A percentile compares a stretch with the other conserved stretches of the same genome.
These are phyloP conservation scores for Aulostomus chinensis DNA, from an alignment of 2,797 vertebrate species.

Conservation along the genomic window DNA sequence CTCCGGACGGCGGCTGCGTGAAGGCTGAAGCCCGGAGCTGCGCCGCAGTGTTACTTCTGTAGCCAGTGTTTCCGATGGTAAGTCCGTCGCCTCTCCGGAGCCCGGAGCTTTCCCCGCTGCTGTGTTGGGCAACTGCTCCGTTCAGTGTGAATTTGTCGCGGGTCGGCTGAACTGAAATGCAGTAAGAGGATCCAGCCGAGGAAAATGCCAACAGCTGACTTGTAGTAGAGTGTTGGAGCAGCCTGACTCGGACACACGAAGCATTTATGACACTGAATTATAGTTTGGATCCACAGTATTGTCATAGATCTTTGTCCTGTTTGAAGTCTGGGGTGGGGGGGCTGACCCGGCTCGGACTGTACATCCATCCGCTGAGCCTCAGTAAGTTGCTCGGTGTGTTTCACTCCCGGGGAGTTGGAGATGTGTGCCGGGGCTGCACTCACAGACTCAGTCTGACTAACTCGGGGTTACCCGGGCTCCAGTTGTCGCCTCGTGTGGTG, in stretches of 20 bases:
- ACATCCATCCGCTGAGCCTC: not conserved
- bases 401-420: constrained; percentile 25
- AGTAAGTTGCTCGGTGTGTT: constrained; percentile 41
- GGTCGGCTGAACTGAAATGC: constrained; percentile 23
- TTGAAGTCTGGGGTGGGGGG: no score
- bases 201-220: constrained; percentile 57
- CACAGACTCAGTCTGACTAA: constrained; percentile 25
- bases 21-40: constrained; percentile 34
- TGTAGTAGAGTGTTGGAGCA: constrained; percentile 46
- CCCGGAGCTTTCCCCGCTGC: constrained; percentile 22
- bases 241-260: no score
- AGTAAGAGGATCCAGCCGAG: constrained; percentile 21
- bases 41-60: constrained; percentile 52
- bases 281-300: no score
- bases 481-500: constrained; percentile 19
- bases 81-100: constrained; percentile 40
- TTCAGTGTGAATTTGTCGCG: constrained; percentile 27
- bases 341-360: no score
- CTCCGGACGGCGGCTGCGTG: constrained; percentile 41
- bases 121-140: constrained; percentile 11
- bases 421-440: constrained; percentile 34
- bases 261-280: no score
- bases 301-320: no score
- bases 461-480: constrained; percentile 12
- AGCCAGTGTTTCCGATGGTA: constrained; percentile 58